Evolutionary conservation across 1,140 invertebrate species (phyloP).

Genomic region (Euwallacea fornicatus): DNA sequence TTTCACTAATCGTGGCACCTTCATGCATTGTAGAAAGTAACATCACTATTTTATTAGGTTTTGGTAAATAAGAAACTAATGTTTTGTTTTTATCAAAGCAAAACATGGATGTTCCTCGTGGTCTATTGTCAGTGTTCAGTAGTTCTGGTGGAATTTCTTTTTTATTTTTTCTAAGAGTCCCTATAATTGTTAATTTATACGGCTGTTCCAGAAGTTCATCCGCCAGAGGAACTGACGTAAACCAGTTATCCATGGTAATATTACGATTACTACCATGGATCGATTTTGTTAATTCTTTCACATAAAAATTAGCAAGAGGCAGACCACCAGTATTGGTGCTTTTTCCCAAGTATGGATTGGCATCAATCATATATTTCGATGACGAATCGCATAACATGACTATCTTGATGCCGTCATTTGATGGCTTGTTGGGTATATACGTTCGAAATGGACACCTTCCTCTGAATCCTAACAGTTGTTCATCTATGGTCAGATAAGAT

Average conservation of each 20-base stretch:
- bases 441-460: conserved; percentile 49
- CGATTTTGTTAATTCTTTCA: conserved; percentile 35
- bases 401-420: conserved; percentile 55
- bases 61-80: conserved; percentile 23
- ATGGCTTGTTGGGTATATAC: conserved; percentile 55
- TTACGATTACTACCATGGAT: conserved; percentile 50
- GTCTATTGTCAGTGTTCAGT: conserved; percentile 17
- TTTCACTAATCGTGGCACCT: conserved; percentile 10
- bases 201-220: conserved; percentile 44
- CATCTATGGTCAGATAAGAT: conserved; percentile 47
- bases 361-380: not conserved
- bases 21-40: conserved; percentile 13
- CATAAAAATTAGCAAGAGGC: conserved; percentile 44
- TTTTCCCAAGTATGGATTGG: conserved; percentile 48
- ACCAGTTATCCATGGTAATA: conserved; percentile 54
- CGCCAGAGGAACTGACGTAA: conserved; percentile 49
- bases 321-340: conserved; percentile 39
- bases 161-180: conserved; percentile 49
- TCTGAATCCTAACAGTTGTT: conserved; percentile 49
- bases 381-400: conserved; percentile 42
- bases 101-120: conserved; percentile 23
- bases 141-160: conserved; percentile 47
- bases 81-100: conserved; percentile 24
- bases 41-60: conserved; percentile 11
- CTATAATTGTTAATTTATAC: conserved; percentile 48